Evolutionary conservation across 2,113 vertebrate genomes (phyloP).

Genomic region (Megalops atlanticus): DNA sequence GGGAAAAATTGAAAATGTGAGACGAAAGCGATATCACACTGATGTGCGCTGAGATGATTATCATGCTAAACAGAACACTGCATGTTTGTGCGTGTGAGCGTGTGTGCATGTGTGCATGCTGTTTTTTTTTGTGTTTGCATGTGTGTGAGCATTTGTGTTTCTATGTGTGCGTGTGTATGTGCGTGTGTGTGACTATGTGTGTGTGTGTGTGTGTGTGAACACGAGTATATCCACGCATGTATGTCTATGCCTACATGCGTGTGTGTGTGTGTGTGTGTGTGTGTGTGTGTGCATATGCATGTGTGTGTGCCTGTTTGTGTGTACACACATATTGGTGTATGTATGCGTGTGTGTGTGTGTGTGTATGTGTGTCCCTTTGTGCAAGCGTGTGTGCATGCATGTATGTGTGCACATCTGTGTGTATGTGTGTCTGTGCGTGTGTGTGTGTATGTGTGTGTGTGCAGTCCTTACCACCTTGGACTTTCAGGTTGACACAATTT

Average conservation of each 20-base stretch:
- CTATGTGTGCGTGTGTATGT: slow-evolving; percentile 1
- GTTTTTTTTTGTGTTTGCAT: background rate
- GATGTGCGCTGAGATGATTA: background rate
- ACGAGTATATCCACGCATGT: too few species aligned
- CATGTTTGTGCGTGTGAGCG: background rate
- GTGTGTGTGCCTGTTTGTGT: slow-evolving; percentile 2
- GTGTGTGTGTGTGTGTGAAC: background rate
- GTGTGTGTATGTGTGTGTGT: too few species aligned
- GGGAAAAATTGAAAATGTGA: background rate
- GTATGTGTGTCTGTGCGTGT: too few species aligned
- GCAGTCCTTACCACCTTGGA: too few species aligned
- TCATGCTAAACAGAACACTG: background rate
- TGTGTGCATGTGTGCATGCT: background rate
- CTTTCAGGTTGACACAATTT: too few species aligned
- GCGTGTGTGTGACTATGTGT: background rate
- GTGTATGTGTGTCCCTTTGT: background rate
- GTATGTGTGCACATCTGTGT: too few species aligned
- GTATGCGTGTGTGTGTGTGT: background rate
- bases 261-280: background rate
- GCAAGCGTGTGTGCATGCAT: too few species aligned
- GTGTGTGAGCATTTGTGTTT: too few species aligned
- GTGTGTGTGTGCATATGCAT: background rate
- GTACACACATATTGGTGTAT: too few species aligned
- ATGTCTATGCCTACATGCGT: too few species aligned
- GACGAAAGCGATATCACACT: background rate